Base-by-base conservation (phyloP, 1,140 invertebrate genomes). In the Trichonephila clavata region DNA sequence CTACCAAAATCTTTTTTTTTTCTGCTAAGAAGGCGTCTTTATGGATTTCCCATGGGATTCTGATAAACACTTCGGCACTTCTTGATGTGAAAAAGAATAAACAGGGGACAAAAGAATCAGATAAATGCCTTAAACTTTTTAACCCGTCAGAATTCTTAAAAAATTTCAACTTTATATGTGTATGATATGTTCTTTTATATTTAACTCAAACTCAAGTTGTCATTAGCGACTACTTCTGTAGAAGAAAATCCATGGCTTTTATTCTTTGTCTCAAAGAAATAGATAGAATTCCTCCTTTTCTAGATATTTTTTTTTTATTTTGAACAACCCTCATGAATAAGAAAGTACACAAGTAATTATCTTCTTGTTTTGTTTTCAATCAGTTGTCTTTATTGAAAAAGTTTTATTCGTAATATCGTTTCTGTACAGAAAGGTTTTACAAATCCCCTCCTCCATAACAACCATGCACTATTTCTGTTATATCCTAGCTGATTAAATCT, bases 231-330 rank as follows among this genome's bases (percentile, higher is more conserved):
- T 24, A 27, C 39, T 77, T 77, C 50, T 77, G 24, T 77, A 16
- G 14, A 77, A 10, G 27, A 27, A 77, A 32, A 32, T 77, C 24
- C 68, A 77, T 18, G 68, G 14, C 27, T 32, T 27, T 77, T 77
- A 77, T 16, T 77, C 68, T 77, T 16, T 77, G 14, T 32, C 24
- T 13, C 68, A 27, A 32, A 77, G 27, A 77, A 77, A 77, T 77
- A 2, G 32, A 3, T 77, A 77, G 68, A 27, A 13, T 71, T 71
- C 24, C 65, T 71, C 14, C 27, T 77, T 77, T 77, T 24, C 18
- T 77, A 32, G 27, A 77, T 77, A 77, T 24, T 24, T 24, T 77
- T 71, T 13, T 77, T 77, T 77, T 77, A 77, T 77, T 77, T 77
- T 77, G 68, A 77, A 32, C 27, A 32, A 16, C 27, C 63, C 24